A percentile compares a stretch with the other conserved stretches of the same genome.
Conservation (phyloP, 2,888 invertebrate species). For the Drymonia ruficornis region DNA sequence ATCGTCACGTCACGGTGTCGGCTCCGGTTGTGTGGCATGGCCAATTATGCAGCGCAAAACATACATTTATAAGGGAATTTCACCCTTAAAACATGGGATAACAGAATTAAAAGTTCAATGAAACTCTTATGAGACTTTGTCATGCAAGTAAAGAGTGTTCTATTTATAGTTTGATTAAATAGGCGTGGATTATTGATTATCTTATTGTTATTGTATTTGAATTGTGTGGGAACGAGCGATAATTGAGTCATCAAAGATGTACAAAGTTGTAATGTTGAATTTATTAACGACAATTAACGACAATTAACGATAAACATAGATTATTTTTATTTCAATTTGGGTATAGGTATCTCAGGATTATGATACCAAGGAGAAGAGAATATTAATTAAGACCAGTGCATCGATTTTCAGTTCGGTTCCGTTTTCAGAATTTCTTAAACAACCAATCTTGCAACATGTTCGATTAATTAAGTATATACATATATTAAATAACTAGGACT, state of each 20-base stretch:
- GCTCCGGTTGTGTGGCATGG: slow-evolving; percentile 60
- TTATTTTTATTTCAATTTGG: too few relatives aligned
- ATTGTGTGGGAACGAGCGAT: slow-evolving; percentile 24
- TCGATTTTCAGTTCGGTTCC: too few relatives aligned
- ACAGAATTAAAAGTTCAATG: background rate
- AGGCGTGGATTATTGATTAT: slow-evolving; percentile 45
- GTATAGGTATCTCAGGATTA: too few relatives aligned
- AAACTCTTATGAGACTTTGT: background rate
- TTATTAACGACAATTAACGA: too few relatives aligned
- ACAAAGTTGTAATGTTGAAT: too few relatives aligned
- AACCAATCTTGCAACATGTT: too few relatives aligned
- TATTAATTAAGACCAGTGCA: too few relatives aligned
- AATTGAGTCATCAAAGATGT: slow-evolving; percentile 28
- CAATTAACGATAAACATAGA: too few relatives aligned
- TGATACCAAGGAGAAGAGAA: too few relatives aligned
- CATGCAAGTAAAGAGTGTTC: slow-evolving; percentile 7
- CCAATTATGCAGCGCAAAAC: slow-evolving; percentile 37
- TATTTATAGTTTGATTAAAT: slow-evolving; percentile 45
- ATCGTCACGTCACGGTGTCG: slow-evolving; percentile 74
- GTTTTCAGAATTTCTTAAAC: too few relatives aligned
- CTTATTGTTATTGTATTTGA: slow-evolving; percentile 33
- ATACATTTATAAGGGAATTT: slow-evolving; percentile 26
- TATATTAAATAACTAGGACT: slow-evolving; percentile 41
- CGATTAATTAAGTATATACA: too few relatives aligned
- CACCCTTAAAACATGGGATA: slow-evolving; percentile 26